Base-by-base conservation (phyloP, 2,113 vertebrate genomes). In the Leiothrix lutea region DNA sequence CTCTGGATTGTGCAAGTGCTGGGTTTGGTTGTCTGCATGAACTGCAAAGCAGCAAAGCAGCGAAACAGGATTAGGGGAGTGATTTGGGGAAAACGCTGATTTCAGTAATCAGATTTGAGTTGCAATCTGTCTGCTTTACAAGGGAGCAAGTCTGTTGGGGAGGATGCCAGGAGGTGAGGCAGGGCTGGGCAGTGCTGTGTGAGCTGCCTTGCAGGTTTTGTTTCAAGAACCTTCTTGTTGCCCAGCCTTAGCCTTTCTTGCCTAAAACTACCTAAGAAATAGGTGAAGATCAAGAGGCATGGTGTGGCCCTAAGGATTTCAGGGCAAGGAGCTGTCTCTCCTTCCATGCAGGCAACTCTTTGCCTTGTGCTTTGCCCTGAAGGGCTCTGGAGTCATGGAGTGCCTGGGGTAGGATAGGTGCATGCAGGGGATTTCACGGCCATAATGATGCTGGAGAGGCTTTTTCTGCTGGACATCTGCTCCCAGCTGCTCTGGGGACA, bases 61-160 rank as follows among this genome's bases (percentile, higher is more conserved):
- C 5, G 3, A 85, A 95, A 94, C 25, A 31, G 84, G 86, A 95
- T 95, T 94, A 95, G 64, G 53, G 80, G 75, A 67, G 86, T 19
- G 87, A 54, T 82, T 69, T 94, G 91, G 84, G 88, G 79, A 69
- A 89, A 96, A 86, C 44, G 12, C 73, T 56, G 82, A 28, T 97
- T 90, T 81, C 10, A 2, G 0, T 92, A 95, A 93, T 92, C 88
- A 96, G 93, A 93, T 93, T 88, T 47, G 79, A 75, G 24, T 7
- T 56, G 72, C 94, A 97, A 22, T 85, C 87, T 94, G 90, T 86
- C 83, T 56, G 80, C 88, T 94, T 81, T 78, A 22, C 58, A 45
- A 3, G 2, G 78, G 28, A 73, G n/a, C 23, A 18, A 80, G 24
- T 73, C 80, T 79, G 70, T 2, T 9, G 22, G 67, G 22, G 61